Evolutionary conservation across 2,888 invertebrate genomes (phyloP).

Genomic region (Metacarcinus magister): DNA sequence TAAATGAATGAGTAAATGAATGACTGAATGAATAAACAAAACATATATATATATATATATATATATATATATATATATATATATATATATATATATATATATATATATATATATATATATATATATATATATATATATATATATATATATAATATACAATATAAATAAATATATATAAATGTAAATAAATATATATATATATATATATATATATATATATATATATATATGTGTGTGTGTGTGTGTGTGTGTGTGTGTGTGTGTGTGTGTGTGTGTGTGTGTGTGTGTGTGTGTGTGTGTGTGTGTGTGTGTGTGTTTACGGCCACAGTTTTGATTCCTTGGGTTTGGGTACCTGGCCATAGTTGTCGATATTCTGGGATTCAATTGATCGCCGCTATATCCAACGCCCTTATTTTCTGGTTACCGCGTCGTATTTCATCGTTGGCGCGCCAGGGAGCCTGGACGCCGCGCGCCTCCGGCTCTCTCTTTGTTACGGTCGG

Average conservation of each 20-base stretch:
- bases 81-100: conserved; percentile 75
- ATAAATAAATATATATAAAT: too few species aligned
- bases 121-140: conserved; percentile 64
- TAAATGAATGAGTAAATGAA: neutral
- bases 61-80: conserved; percentile 75
- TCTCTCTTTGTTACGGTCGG: neutral
- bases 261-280: neutral
- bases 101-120: conserved; percentile 67
- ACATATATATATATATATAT: conserved; percentile 75
- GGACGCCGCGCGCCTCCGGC: neutral
- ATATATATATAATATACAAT: conserved; percentile 61
- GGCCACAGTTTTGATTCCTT: neutral
- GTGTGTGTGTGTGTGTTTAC: neutral
- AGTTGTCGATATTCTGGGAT: neutral
- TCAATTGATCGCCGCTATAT: conserved; percentile 5
- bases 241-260: neutral
- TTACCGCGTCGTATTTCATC: neutral
- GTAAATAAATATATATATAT: too few species aligned
- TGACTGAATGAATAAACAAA: neutral
- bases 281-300: too few species aligned
- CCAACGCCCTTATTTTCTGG: neutral
- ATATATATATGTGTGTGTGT: conserved; percentile 48
- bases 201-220: conserved; percentile 57
- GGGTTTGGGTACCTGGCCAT: neutral
- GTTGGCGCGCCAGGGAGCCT: neutral